Base-by-base conservation (phyloP, 23 tunicate species). In the Halocynthia aurantium region DNA sequence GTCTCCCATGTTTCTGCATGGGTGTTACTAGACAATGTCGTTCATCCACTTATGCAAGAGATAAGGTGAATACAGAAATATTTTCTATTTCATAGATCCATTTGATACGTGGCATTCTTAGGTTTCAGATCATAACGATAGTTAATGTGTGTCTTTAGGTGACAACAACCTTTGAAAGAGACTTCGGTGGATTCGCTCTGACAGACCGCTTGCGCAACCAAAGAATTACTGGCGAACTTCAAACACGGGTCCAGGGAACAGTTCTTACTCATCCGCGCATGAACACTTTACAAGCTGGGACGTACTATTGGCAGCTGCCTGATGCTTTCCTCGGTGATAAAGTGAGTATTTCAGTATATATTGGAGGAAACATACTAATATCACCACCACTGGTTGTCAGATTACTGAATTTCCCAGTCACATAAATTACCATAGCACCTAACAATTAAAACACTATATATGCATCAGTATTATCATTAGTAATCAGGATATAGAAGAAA, bases 1-100 rank as follows among this genome's bases (percentile, higher is more conserved):
- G 98, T 63, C 80, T 90, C 57, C 99, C 99, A 31, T 96, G 99
- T 78, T 96, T 96, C 80, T 96, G 99, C 61, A 96, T 96, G 99
- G 99, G 99, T 8, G 75, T 92, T 22, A 79, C 98, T 52, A 78
- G 65, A 54, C 87, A 92, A 72, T 92, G 98, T 56, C 63, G 69
- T 22, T 86, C 98, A 13, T 56, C 92, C 6, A 11, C 5, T 12
- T 82, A 86, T 62, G 57, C 79, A 51, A 81, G 98, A 52, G 66
- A 57, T 54, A 67, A 75, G 83, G 98, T 86, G 64, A 52, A 73
- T 60, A 15, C 4, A 60, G n/a, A 60, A 60, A n/a, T 56, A 10
- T 77, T 77, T 15, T 76, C 18, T 44, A 5, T 51, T 72, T 13
- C 2, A 31, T n/a, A 44, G 64, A 12, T 72, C 40, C 2, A 72